A percentile compares a stretch with the other conserved stretches of the same genome.
These are phyloP conservation scores for Apostichopus californicus DNA, from an alignment of 35 echinoderm and acorn worm species.

Conservation along the genomic window DNA sequence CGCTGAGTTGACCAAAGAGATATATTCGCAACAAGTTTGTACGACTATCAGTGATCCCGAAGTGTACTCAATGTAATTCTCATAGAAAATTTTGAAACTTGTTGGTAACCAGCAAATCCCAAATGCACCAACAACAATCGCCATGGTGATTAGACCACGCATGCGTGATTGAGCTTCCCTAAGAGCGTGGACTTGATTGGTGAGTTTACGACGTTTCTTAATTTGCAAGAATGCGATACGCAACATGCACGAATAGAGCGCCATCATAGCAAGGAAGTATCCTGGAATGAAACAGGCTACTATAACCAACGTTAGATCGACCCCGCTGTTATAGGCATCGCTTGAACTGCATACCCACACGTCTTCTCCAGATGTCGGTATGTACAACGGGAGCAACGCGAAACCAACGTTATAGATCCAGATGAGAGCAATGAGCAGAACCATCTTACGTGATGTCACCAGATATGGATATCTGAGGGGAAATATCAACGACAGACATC, in stretches of 20 bases:
- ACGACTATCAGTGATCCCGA: neutral
- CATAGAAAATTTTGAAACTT: neutral
- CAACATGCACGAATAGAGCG: neutral
- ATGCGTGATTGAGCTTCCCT: neutral
- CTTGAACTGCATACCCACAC: neutral
- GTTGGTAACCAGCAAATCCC: slow-evolving; percentile 20
- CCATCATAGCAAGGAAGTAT: neutral
- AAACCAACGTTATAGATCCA: slow-evolving; percentile 22
- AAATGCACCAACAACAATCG: slow-evolving; percentile 5
- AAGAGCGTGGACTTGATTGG: neutral
- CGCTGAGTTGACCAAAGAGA: neutral
- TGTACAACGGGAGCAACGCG: neutral
- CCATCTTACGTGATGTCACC: neutral
- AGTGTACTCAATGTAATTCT: neutral
- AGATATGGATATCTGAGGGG: neutral
- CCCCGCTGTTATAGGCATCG: neutral
- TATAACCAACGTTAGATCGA: neutral
- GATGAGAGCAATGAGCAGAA: neutral
- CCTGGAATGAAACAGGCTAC: neutral
- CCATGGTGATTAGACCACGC: slow-evolving; percentile 12
- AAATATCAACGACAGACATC: neutral
- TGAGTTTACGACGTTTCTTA: neutral
- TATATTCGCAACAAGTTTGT: neutral
- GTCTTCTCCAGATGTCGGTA: neutral
- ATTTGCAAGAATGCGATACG: neutral